A percentile compares a stretch with the other conserved stretches of the same genome.
phyloP scores from a whole-genome alignment of 1,140 invertebrate species.

The Reticulitermes speratus region DNA sequence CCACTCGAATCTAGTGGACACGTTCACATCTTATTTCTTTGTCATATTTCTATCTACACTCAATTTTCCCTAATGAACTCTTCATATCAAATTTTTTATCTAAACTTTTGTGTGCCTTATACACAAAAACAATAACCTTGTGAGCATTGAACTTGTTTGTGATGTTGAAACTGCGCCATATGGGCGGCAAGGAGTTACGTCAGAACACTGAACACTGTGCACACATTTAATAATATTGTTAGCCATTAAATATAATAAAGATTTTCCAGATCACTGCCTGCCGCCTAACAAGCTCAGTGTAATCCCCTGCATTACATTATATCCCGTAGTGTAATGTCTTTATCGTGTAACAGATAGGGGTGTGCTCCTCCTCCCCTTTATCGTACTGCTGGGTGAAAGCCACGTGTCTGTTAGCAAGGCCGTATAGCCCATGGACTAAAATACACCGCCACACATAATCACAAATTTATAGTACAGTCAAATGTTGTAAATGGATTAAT shows the following conservation, averaged over 20 bases:
- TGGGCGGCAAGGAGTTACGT: not conserved
- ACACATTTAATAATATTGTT: conserved; percentile 20
- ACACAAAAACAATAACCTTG: too few relatives aligned
- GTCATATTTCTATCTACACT: too few relatives aligned
- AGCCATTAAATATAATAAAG: conserved; percentile 14
- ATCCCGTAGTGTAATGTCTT: not conserved
- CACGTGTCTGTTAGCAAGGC: not conserved
- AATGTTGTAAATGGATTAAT: not conserved
- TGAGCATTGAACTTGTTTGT: too few relatives aligned
- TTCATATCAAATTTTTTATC: too few relatives aligned
- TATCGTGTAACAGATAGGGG: not conserved
- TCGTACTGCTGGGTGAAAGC: not conserved
- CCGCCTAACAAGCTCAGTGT: not conserved
- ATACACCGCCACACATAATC: not conserved
- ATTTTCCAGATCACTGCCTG: not conserved
- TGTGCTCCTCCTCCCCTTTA: too few relatives aligned
- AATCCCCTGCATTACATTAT: conserved; percentile 3
- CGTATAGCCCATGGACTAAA: not conserved
- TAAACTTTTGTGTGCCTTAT: too few relatives aligned
- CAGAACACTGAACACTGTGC: not conserved
- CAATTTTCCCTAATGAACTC: too few relatives aligned
- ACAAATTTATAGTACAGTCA: not conserved
- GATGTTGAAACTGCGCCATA: not conserved
- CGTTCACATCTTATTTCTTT: too few relatives aligned
- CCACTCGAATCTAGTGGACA: too few relatives aligned